phyloP scores from a whole-genome alignment of 2,113 vertebrate genomes.

The Hippolais icterina region DNA sequence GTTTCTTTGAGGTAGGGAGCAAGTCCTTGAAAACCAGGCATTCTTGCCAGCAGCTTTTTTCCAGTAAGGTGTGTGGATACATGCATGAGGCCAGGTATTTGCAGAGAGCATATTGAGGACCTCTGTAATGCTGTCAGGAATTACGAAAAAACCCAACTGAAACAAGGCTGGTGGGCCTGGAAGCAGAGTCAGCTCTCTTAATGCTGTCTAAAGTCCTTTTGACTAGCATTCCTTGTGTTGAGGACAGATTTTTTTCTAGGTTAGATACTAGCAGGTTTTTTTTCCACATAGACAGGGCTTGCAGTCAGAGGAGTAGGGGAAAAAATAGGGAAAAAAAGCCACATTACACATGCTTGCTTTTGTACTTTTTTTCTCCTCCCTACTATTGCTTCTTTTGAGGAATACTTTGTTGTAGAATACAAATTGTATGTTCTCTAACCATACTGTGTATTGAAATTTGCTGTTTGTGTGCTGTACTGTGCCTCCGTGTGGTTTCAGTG shows the following conservation, averaged over 20 bases:
- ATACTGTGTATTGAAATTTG: neutral
- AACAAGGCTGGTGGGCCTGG: neutral
- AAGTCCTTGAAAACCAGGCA: neutral
- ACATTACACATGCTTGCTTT: neutral
- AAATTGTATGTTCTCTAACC: neutral
- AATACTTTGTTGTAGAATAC: neutral
- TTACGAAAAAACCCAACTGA: neutral
- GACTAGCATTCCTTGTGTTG: neutral
- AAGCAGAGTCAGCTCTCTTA: neutral
- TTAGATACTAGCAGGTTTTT: neutral
- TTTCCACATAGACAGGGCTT: neutral
- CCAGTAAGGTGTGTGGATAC: neutral
- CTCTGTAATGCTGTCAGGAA: neutral
- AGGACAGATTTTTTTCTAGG: neutral
- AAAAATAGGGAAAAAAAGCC: neutral
- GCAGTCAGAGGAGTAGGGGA: neutral
- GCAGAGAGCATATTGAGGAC: neutral
- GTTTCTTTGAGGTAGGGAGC: neutral
- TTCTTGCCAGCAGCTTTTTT: neutral
- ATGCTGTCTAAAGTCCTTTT: neutral
- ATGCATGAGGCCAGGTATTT: neutral
- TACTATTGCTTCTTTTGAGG: neutral
- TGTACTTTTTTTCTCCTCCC: fast-evolving
- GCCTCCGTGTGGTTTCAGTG: neutral
- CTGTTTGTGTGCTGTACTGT: neutral